Base-by-base conservation (phyloP, 2,888 invertebrate species). In the Drosophila parthenogenetica region DNA sequence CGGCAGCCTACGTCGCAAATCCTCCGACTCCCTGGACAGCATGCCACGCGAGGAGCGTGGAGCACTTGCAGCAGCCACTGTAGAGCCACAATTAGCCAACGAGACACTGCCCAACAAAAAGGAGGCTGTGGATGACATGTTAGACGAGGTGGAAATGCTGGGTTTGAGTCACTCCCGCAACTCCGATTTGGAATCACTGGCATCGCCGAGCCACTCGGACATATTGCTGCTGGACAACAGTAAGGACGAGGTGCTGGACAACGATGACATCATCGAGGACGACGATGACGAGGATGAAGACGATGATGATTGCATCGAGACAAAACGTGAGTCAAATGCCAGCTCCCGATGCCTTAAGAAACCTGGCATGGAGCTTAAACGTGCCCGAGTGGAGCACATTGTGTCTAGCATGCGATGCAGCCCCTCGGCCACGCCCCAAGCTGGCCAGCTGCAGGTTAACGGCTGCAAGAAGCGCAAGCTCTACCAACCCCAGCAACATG, bases 381-480 rank as follows among this genome's bases (percentile, higher is more conserved):
- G 98, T 86, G 98, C 98, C 45, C 95, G 98, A 82, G 98, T 98
- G 77, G 98, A 98, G 93, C 98, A 97, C 92, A 98, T 98, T 89
- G 97, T 98, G 86, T 97, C 97, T 80, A 96, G 96, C 78, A 98
- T 98, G 97, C 95, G 97, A 74, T 95, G 96, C 76, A 97, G 97
- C 91, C 97, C 97, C 40, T 96, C 95, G 72, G 95, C 96, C 19
- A 94, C 93, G 11, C 90, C 93, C 66, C 94, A 94, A 81, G 94
- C 95, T 0, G 81, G 77, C 1, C 95, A 96, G 91, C 81, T 91
- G 13, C 92, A 91, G 80, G 92, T 92, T 10, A 98, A 98, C 93
- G 98, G 98, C 51, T 98, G 98, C 93, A 98, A 98, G 92, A 99
- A 99, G 93, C 95, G 98, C 50, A 99, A 99, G 93, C 94, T 98